Percentiles rank a stretch among this genome's conserved stretches.
These are phyloP conservation scores for Dendropsophus ebraccatus DNA, from an alignment of 2,113 vertebrate species.

Conservation along the genomic window DNA sequence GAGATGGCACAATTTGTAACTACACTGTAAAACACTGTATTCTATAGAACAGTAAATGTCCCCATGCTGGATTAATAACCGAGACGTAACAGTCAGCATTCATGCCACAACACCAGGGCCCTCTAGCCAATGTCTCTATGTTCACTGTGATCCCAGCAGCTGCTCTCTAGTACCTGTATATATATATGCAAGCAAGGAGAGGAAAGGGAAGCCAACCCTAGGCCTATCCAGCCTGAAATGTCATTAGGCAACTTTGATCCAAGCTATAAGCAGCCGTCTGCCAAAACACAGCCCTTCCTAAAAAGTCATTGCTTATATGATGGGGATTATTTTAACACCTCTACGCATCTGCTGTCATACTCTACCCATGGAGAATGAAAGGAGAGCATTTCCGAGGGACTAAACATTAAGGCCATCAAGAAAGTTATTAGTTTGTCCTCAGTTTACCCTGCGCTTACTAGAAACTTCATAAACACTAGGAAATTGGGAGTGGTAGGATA, in stretches of 20 bases:
- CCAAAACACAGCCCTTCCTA: background rate
- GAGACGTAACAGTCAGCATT: background rate
- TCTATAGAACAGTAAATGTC: background rate
- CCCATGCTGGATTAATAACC: background rate
- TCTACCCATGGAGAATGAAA: background rate
- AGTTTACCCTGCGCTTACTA: background rate
- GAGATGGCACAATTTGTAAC: background rate
- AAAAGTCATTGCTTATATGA: background rate
- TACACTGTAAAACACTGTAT: background rate
- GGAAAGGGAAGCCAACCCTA: background rate
- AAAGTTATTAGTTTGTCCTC: slow-evolving; percentile 2
- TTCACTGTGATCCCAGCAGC: background rate
- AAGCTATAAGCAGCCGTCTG: background rate
- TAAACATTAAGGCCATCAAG: background rate
- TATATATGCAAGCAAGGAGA: background rate
- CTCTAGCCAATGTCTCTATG: background rate
- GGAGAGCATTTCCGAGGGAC: slow-evolving; percentile 2
- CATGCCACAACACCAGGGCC: too few species aligned
- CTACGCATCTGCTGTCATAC: slow-evolving; percentile 10
- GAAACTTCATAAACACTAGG: background rate
- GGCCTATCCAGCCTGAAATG: background rate
- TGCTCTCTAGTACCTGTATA: too few species aligned
- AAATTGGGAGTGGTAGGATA: background rate
- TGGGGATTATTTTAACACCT: background rate
- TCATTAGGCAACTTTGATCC: slow-evolving; percentile 16